Evolutionary conservation across 2,888 invertebrate species (phyloP), one percentile per base, ranked within the genome.

Genomic region (Caenorhabditis sp.): DNA sequence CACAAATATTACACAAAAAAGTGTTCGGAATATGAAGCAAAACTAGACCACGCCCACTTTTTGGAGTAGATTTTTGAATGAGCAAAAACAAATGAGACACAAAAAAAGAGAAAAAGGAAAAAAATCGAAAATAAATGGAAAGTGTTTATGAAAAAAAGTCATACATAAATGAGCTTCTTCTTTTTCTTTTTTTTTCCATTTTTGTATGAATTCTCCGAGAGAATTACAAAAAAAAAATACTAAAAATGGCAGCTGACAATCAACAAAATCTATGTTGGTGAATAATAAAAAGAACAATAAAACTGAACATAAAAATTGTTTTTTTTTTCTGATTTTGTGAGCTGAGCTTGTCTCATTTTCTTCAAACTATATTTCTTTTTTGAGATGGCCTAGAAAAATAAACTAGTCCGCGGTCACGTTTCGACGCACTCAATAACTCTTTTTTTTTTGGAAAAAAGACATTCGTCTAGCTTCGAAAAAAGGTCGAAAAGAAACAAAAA

Each of bases 401-500:
- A 36, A 36, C 36, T 36, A 36, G 36, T n/a, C n/a, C n/a, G n/a
- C n/a, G n/a, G n/a, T n/a, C n/a, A n/a, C n/a, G n/a, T n/a, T n/a
- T n/a, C n/a, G n/a, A n/a, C n/a, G n/a, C n/a, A n/a, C n/a, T n/a
- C n/a, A n/a, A n/a, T n/a, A n/a, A n/a, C n/a, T n/a, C 4, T 31
- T 31, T 31, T 31, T 31, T 31, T 31, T 31, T 4, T 4, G 31
- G 31, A 6, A 4, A 4, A 31, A 31, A 31, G 31, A 4, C 4
- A 31, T 31, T 31, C 10, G 31, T 31, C 31, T 6, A 31, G 5
- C 10, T 31, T 6, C 10, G 31, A 24, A 19, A 31, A 60, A 31
- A 57, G 54, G 49, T 58, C 27, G 37, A 51, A 55, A 53, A 49
- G 26, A 60, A 36, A 43, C 43, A 43, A 43, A 43, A 17, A 3